Base-by-base conservation (phyloP, 1,140 invertebrate species). In the Hycleus phaleratus region DNA sequence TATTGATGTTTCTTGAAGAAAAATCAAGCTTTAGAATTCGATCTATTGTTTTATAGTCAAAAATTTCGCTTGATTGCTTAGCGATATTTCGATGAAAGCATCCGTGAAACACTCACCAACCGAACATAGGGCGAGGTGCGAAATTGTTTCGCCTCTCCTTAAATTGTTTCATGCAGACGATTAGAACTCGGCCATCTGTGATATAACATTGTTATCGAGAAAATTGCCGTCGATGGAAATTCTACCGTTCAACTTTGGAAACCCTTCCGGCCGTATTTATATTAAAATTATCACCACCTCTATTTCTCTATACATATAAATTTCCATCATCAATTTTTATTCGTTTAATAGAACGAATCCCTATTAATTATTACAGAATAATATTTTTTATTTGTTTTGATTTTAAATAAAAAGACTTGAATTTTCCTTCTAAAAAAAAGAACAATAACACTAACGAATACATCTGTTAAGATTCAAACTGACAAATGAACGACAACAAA, bases 81-180 rank as follows among this genome's bases (percentile, higher is more conserved):
- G 32, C 7, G 32, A 70, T 72, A 63, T 62, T 58, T 54, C 65
- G 63, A 62, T 49, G 52, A 65, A 65, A 47, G 47, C 53, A 63
- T 49, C 50, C 63, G 66, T 68, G 64, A 68, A 68, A 68, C 66
- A 66, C 32, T 7, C 32, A 32, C 32, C 32, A 32, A 5, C 32
- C 32, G 32, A 64, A 11, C 64, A 49, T 61, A 56, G 54, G 50
- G 50, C 47, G 50, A 55, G 56, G 56, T 56, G 48, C 24, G 60
- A 68, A 68, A 66, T 68, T 66, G 64, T 68, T 63, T 68, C 60
- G 60, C 54, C 59, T 55, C 64, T 64, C 63, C 63, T 67, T 67
- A 68, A 68, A 68, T 66, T 68, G 66, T 68, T 68, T 68, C 61
- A 68, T 64, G 64, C 66, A 66, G 53, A 43, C 66, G 66, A 68